Conservation (phyloP, 2,888 invertebrate species). For the Polia nebulosa region DNA sequence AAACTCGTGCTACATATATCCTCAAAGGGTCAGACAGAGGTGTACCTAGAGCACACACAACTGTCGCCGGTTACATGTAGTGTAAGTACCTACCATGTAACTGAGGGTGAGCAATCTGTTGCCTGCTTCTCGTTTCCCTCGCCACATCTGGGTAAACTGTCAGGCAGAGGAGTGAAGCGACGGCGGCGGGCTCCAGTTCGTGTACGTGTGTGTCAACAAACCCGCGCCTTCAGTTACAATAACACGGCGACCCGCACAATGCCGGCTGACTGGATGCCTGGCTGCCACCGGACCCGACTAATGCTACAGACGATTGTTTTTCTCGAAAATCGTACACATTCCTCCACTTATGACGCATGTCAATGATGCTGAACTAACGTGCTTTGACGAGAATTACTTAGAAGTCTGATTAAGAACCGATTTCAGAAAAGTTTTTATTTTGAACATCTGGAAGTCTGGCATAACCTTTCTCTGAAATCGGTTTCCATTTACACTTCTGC, state of each 20-base stretch:
- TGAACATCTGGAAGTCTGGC: not conserved
- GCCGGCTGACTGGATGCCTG: constrained; percentile 15
- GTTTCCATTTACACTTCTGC: not conserved
- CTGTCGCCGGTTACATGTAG: too few species aligned
- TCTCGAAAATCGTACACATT: constrained; percentile 49
- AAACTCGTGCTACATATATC: too few species aligned
- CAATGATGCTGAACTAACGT: not conserved
- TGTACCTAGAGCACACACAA: too few species aligned
- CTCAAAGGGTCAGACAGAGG: too few species aligned
- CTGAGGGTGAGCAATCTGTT: too few species aligned
- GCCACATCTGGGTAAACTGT: not conserved
- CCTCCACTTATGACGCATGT: not conserved
- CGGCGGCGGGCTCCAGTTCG: constrained; percentile 29
- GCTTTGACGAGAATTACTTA: not conserved
- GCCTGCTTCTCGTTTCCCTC: constrained; percentile 2
- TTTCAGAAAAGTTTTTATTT: constrained; percentile 4
- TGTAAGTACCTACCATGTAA: too few species aligned
- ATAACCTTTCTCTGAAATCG: constrained; percentile 1
- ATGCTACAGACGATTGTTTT: constrained; percentile 47
- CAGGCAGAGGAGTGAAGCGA: not conserved
- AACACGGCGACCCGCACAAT: constrained; percentile 55
- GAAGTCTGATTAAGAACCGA: not conserved
- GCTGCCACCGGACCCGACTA: constrained; percentile 33
- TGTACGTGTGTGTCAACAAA: constrained; percentile 51
- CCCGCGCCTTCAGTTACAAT: constrained; percentile 43